Evolutionary conservation across 1,140 invertebrate genomes (phyloP), one percentile per base, ranked within the genome.

Genomic region (Drosophila malerkotliana): DNA sequence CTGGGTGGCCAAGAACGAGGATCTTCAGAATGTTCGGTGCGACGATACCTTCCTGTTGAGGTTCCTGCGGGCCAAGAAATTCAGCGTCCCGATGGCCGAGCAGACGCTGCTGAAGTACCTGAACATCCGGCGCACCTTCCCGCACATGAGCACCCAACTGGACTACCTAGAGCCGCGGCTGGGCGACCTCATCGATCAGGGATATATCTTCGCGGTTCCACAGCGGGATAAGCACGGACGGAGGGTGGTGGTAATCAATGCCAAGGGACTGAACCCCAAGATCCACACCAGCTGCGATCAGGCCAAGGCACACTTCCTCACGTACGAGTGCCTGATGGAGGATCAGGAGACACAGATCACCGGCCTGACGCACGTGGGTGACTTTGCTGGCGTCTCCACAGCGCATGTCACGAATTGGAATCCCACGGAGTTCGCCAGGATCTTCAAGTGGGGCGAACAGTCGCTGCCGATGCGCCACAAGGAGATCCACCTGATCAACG

Each of bases 31-130:
- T 88, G 94, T 95, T 15, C 92, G 95, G 66, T 93, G 93, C 94
- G 96, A 97, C 92, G 93, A 94, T 45, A 93, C 92, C 57, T 97
- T 97, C 90, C 92, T 97, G 60, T 92, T 97, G 37, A 93, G 96
- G 39, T 97, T 97, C 82, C 92, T 97, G 49, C 93, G 96, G 2
- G 93, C 94, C 44, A 95, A 96, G 85, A 97, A 97, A 90, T 97
- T 95, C 92, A 95, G 95, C 76, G 93, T 97, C 14, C 95, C 95
- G 1, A 94, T 96, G 93, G 95, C 96, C 0, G 94, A 97, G 82
- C 94, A 96, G 78, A 95, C 94, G 8, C 83, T 98, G 7, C 92
- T 97, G 8, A 97, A 96, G 80, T 97, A 97, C 90, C 93, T 97
- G 52, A 95, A 95, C 77, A 93, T 97, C 54, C 93, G 95, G 37